These are phyloP conservation scores for Sphaeridia pumilis DNA, from an alignment of 2,888 invertebrate genomes.

Conservation along the genomic window DNA sequence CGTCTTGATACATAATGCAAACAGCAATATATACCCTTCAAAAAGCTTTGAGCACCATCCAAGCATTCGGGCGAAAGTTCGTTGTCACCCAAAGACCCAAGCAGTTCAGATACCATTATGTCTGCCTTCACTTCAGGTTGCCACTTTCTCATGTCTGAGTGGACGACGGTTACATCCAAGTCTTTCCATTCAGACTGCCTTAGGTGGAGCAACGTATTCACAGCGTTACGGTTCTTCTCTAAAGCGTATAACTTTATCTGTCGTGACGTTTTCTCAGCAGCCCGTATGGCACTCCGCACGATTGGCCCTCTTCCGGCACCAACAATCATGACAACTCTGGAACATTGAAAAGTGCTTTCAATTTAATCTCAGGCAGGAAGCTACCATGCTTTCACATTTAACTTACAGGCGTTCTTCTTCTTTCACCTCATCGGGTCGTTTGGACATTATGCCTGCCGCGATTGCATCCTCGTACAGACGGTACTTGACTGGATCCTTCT, in stretches of 20 bases:
- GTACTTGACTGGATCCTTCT: constrained; percentile 94
- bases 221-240: constrained; percentile 96
- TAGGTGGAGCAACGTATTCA: constrained; percentile 51
- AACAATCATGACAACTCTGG: constrained; percentile 65
- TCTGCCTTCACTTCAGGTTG: constrained; percentile 76
- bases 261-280: constrained; percentile 43
- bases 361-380: too few relatives aligned
- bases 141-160: constrained; percentile 77
- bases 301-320: constrained; percentile 93
- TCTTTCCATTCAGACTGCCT: constrained; percentile 39
- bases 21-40: constrained; percentile 48
- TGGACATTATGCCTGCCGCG: constrained; percentile 56
- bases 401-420: constrained; percentile 50
- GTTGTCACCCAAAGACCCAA: constrained; percentile 98
- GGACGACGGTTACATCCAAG: constrained; percentile 55
- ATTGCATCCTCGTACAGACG: constrained; percentile 76
- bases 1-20: constrained; percentile 1
- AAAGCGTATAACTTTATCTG: constrained; percentile 81
- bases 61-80: constrained; percentile 97
- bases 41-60: constrained; percentile 78
- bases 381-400: background rate
- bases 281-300: constrained; percentile 64
- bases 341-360: background rate
- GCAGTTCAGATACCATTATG: constrained; percentile 85
- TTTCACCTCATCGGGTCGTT: constrained; percentile 42